Evolutionary conservation across 2,113 vertebrate species (phyloP).

Genomic region (Epinephelus lanceolatus): DNA sequence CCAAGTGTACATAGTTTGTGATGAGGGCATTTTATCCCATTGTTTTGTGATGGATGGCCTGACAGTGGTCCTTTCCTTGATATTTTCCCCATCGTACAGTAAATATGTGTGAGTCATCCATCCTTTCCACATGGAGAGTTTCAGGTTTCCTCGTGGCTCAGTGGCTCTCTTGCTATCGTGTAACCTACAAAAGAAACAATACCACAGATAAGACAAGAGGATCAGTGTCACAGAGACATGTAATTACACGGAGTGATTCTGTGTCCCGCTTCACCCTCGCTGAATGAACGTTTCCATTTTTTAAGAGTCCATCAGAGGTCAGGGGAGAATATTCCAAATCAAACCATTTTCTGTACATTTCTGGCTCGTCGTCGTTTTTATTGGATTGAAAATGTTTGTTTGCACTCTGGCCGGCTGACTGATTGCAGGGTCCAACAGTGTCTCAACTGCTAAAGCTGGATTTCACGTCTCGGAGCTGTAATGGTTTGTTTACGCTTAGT

Average conservation of each 20-base stretch:
- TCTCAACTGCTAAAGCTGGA: constrained; percentile 30
- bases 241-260: constrained; percentile 46
- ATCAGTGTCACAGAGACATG: constrained; percentile 38
- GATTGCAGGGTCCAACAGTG: constrained; percentile 36
- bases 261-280: neutral
- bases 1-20: constrained; percentile 43
- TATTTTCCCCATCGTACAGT: constrained; percentile 46
- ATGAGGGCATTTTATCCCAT: constrained; percentile 63
- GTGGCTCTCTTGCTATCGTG: constrained; percentile 90
- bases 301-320: constrained; percentile 37
- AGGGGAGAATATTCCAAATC: constrained; percentile 40
- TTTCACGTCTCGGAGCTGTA: constrained; percentile 51
- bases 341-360: constrained; percentile 15
- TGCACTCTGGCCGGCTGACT: constrained; percentile 17
- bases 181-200: constrained; percentile 87
- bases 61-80: constrained; percentile 56
- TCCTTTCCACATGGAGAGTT: constrained; percentile 62
- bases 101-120: constrained; percentile 70
- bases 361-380: constrained; percentile 17
- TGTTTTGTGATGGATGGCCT: constrained; percentile 67
- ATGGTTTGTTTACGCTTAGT: constrained; percentile 54
- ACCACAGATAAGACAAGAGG: constrained; percentile 39
- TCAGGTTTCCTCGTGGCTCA: constrained; percentile 61
- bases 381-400: constrained; percentile 39
- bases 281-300: constrained; percentile 43